Percentiles rank a stretch among this genome's conserved stretches.
phyloP scores from a whole-genome alignment of 2,797 vertebrate genomes.

The Sebastes nivosus region DNA sequence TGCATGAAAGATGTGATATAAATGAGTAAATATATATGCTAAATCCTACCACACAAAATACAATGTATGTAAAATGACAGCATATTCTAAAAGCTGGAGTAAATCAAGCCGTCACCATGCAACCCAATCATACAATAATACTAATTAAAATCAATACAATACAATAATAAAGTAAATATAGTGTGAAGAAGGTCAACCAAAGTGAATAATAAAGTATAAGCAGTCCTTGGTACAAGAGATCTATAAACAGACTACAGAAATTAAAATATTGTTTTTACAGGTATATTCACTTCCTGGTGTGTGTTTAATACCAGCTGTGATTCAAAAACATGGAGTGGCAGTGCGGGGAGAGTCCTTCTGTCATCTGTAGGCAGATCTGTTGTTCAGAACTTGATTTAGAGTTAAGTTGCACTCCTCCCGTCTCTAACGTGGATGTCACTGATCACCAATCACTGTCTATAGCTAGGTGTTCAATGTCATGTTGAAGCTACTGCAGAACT shows the following conservation, averaged over 20 bases:
- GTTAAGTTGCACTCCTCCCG: slow-evolving; percentile 3
- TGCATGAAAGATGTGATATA: neutral
- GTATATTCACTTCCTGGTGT: neutral
- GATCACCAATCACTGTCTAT: neutral
- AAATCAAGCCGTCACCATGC: neutral
- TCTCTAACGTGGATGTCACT: neutral
- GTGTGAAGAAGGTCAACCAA: neutral
- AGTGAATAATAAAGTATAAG: neutral
- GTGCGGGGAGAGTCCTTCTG: neutral
- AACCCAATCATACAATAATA: neutral
- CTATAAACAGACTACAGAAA: neutral
- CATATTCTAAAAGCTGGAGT: neutral
- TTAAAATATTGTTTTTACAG: neutral
- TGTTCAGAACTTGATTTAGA: slow-evolving; percentile 26
- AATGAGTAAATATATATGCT: neutral
- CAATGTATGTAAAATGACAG: too few relatives aligned
- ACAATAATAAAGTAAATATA: neutral
- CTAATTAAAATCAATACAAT: neutral
- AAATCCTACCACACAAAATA: neutral
- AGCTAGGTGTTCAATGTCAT: neutral
- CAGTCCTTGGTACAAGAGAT: neutral
- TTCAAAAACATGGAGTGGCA: neutral
- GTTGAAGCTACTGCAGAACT: neutral
- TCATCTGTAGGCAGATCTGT: neutral
- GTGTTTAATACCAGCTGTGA: neutral